phyloP scores from a whole-genome alignment of 2,888 invertebrate genomes.

The Darwinula stevensoni region DNA sequence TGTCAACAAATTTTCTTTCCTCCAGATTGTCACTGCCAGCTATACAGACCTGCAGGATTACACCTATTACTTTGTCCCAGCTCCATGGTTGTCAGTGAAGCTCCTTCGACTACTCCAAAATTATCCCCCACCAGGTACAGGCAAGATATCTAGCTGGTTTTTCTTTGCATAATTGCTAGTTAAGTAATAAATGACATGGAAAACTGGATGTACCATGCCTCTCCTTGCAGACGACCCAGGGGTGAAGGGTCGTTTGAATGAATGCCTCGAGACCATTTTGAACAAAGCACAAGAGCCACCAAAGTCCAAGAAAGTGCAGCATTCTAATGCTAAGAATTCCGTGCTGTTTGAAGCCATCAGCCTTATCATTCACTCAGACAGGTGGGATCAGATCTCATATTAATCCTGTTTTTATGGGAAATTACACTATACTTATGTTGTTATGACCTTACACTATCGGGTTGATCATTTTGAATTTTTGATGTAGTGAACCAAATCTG shows the following conservation, averaged over 20 bases:
- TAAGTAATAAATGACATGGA: no score
- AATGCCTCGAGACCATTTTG: constrained; percentile 88
- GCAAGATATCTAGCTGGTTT: neutral
- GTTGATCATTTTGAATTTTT: constrained; percentile 7
- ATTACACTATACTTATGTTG: no score
- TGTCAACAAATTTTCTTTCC: no score
- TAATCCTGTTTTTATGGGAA: constrained; percentile 5
- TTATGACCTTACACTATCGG: constrained; percentile 4
- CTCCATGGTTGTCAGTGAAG: constrained; percentile 99
- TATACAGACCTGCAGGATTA: constrained; percentile 99
- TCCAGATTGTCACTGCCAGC: constrained; percentile 83
- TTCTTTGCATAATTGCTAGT: no score
- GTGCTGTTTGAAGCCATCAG: constrained; percentile 98
- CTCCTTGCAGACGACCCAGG: constrained; percentile 63
- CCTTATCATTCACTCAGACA: constrained; percentile 95
- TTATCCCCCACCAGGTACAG: constrained; percentile 68
- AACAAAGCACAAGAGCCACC: constrained; percentile 98
- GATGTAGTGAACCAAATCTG: constrained; percentile 62
- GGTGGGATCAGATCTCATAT: constrained; percentile 17
- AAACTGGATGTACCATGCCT: neutral
- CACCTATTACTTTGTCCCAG: constrained; percentile 98
- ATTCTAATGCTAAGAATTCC: constrained; percentile 98
- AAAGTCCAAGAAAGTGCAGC: constrained; percentile 98
- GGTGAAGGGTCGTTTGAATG: constrained; percentile 76
- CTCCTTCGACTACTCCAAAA: constrained; percentile 80